These are phyloP conservation scores for Bradysia coprophila DNA, from an alignment of 1,140 invertebrate genomes.

Conservation along the genomic window DNA sequence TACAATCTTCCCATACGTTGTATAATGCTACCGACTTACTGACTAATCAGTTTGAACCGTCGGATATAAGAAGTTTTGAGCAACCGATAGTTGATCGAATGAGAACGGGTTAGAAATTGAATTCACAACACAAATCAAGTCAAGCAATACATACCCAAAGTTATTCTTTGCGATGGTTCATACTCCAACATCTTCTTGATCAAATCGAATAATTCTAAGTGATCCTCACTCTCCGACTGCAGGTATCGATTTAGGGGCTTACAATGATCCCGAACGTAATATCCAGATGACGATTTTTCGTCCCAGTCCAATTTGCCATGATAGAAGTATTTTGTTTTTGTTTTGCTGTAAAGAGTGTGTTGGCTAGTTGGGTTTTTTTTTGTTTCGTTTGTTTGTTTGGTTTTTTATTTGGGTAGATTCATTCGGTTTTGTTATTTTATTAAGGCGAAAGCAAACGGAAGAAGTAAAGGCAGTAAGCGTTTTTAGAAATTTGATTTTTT, in stretches of 20 bases:
- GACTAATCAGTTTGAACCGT: too few relatives aligned
- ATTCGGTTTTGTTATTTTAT: not conserved
- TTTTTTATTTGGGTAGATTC: not conserved
- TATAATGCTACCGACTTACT: too few relatives aligned
- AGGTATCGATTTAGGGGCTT: conserved; percentile 93
- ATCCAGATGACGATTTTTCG: conserved; percentile 82
- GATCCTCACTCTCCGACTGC: conserved; percentile 72
- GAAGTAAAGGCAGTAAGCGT: too few relatives aligned
- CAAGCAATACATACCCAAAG: conserved; percentile 38
- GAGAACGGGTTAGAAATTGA: too few relatives aligned
- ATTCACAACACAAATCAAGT: too few relatives aligned
- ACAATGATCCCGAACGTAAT: conserved; percentile 95
- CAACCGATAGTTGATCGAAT: too few relatives aligned
- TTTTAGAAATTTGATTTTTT: too few relatives aligned
- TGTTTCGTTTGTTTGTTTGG: too few relatives aligned
- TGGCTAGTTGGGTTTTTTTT: not conserved
- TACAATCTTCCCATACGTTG: too few relatives aligned
- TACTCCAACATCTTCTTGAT: conserved; percentile 94
- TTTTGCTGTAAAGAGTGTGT: conserved; percentile 44
- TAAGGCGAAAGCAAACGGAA: too few relatives aligned
- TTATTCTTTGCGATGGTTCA: conserved; percentile 78
- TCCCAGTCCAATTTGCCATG: conserved; percentile 90
- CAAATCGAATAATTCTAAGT: conserved; percentile 84
- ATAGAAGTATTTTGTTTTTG: conserved; percentile 94
- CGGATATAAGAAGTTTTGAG: too few relatives aligned